phyloP scores from a whole-genome alignment of 2,888 invertebrate genomes.

The Homarus gammarus region DNA sequence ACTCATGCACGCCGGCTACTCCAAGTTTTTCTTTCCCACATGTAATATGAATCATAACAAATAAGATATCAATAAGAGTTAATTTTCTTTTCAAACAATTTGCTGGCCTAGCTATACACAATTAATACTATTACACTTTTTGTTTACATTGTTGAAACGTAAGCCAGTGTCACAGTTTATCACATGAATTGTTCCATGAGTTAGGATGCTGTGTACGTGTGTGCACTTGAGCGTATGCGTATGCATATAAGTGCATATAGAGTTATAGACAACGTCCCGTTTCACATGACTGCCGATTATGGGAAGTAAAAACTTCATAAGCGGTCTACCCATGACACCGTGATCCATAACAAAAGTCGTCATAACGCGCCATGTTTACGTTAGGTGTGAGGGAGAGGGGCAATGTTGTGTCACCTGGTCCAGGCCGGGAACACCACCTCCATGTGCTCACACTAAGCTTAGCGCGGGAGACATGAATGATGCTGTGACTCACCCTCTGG shows the following conservation, averaged over 20 bases:
- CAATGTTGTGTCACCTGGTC: background rate
- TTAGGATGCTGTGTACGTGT: conserved; percentile 53
- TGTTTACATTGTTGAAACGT: background rate
- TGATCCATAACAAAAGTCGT: background rate
- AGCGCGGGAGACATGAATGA: conserved; percentile 8
- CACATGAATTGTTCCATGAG: conserved; percentile 49
- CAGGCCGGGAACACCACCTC: background rate
- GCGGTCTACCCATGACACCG: background rate
- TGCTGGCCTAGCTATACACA: background rate
- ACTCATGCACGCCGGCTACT: conserved; percentile 42
- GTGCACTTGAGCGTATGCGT: conserved; percentile 45
- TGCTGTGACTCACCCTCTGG: background rate
- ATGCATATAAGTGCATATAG: conserved; percentile 21
- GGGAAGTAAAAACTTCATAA: background rate
- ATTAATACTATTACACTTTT: background rate
- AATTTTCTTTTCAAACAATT: background rate
- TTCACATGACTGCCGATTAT: background rate
- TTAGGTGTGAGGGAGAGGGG: background rate
- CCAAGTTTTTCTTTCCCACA: background rate
- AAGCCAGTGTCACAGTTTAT: conserved; percentile 10
- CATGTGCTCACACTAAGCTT: background rate
- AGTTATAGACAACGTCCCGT: conserved; percentile 8
- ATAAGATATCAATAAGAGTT: background rate
- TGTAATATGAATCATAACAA: background rate
- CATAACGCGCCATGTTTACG: background rate